phyloP scores from a whole-genome alignment of 2,888 invertebrate genomes.

The Litoditis marina region DNA sequence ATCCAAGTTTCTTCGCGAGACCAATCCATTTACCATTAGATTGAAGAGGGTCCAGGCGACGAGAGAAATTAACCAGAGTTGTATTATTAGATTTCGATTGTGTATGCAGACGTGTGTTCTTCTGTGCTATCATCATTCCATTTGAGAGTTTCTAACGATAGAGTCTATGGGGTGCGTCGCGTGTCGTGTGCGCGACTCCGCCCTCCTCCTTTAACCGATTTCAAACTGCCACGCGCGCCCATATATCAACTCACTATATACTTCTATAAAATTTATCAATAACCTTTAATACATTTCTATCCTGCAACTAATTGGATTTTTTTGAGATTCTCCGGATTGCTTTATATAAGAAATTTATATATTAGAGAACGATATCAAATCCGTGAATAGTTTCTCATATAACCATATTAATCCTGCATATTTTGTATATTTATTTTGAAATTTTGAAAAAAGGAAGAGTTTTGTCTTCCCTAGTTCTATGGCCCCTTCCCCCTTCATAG shows the following conservation, averaged over 20 bases:
- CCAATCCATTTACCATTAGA: too few species aligned
- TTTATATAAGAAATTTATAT: too few species aligned
- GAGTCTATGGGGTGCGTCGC: constrained; percentile 10
- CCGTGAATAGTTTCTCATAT: too few species aligned
- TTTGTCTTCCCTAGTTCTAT: too few species aligned
- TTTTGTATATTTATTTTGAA: too few species aligned
- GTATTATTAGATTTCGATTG: constrained; percentile 18
- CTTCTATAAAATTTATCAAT: too few species aligned
- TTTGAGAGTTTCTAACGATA: constrained; percentile 13
- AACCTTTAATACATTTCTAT: constrained; percentile 9
- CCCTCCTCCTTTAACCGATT: not conserved
- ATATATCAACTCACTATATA: constrained; percentile 12
- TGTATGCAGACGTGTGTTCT: constrained; percentile 12
- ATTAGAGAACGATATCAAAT: too few species aligned
- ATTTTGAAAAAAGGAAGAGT: too few species aligned
- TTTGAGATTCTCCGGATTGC: constrained; percentile 13
- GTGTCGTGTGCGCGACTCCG: too few species aligned
- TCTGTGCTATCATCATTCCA: constrained; percentile 23
- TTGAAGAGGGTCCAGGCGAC: constrained; percentile 12
- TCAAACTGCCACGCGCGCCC: not conserved
- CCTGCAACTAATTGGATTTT: not conserved
- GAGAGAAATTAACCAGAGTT: constrained; percentile 18
- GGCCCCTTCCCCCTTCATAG: too few species aligned
- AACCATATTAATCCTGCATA: too few species aligned
- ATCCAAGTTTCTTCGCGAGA: too few species aligned